These are phyloP conservation scores for Hypomecis punctinalis DNA, from an alignment of 2,888 invertebrate genomes.

Conservation along the genomic window DNA sequence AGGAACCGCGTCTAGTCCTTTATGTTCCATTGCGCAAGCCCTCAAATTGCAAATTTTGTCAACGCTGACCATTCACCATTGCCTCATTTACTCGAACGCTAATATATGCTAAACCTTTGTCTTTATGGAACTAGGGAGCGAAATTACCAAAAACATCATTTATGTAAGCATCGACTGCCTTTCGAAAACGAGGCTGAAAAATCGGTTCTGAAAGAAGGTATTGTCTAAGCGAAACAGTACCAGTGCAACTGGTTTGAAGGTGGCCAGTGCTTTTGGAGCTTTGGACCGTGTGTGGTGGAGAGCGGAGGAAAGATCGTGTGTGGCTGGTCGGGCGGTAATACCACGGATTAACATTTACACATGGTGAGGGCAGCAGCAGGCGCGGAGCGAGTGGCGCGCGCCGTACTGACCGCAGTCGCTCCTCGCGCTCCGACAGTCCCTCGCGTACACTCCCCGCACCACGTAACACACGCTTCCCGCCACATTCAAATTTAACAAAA, in stretches of 20 bases:
- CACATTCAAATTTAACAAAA: constrained; percentile 71
- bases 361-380: constrained; percentile 56
- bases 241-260: constrained; percentile 45
- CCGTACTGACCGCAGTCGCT: constrained; percentile 75
- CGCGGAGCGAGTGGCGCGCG: constrained; percentile 69
- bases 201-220: constrained; percentile 52
- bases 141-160: constrained; percentile 48
- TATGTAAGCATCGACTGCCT: constrained; percentile 49
- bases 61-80: constrained; percentile 32
- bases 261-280: constrained; percentile 53
- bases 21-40: constrained; percentile 32
- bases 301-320: constrained; percentile 43
- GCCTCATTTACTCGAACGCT: constrained; percentile 24
- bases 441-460: constrained; percentile 71
- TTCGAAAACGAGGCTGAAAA: constrained; percentile 62
- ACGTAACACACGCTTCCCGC: constrained; percentile 79
- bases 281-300: constrained; percentile 30
- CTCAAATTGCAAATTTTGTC: constrained; percentile 21
- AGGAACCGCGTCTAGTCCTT: constrained; percentile 28
- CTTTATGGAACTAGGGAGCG: constrained; percentile 50
- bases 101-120: constrained; percentile 43
- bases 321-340: constrained; percentile 61
- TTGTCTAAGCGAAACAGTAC: constrained; percentile 47
- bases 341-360: constrained; percentile 75
- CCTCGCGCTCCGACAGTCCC: constrained; percentile 75